Evolutionary conservation across 2,888 invertebrate species (phyloP).

Genomic region (Ormyrus nitidulus): DNA sequence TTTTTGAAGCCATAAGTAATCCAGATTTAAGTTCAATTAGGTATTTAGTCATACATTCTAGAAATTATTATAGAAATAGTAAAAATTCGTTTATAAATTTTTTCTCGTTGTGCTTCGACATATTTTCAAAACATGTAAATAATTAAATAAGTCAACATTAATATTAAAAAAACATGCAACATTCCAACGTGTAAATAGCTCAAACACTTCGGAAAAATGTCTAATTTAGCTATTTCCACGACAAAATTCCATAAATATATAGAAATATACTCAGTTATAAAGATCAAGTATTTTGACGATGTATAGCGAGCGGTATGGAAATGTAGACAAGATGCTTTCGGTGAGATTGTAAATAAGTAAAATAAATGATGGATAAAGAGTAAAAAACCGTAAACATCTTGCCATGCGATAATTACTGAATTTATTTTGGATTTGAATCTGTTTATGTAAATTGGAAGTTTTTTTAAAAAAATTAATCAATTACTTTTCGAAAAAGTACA

Average conservation of each 20-base stretch:
- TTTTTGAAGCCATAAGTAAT: constrained; percentile 48
- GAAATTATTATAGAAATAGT: constrained; percentile 6
- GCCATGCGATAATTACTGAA: background rate
- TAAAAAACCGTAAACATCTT: constrained; percentile 32
- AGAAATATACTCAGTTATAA: constrained; percentile 24
- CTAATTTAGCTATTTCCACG: constrained; percentile 26
- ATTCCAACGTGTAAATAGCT: constrained; percentile 52
- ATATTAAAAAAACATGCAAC: constrained; percentile 15
- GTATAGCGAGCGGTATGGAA: constrained; percentile 30
- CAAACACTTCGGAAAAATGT: constrained; percentile 12
- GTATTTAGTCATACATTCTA: constrained; percentile 17
- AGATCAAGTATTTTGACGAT: constrained; percentile 35
- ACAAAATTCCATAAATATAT: constrained; percentile 13
- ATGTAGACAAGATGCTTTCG: constrained; percentile 24
- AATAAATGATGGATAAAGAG: constrained; percentile 15
- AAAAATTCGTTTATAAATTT: constrained; percentile 1
- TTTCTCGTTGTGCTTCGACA: background rate
- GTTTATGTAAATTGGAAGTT: background rate
- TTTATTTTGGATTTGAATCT: constrained; percentile 24
- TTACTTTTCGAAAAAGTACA: background rate
- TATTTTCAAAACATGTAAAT: constrained; percentile 47
- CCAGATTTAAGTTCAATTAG: constrained; percentile 30
- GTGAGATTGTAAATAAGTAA: constrained; percentile 45
- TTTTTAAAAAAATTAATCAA: background rate
- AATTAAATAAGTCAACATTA: constrained; percentile 31